These are phyloP conservation scores for Ictalurus punctatus DNA, from an alignment of 2,113 vertebrate genomes.

Conservation along the genomic window DNA sequence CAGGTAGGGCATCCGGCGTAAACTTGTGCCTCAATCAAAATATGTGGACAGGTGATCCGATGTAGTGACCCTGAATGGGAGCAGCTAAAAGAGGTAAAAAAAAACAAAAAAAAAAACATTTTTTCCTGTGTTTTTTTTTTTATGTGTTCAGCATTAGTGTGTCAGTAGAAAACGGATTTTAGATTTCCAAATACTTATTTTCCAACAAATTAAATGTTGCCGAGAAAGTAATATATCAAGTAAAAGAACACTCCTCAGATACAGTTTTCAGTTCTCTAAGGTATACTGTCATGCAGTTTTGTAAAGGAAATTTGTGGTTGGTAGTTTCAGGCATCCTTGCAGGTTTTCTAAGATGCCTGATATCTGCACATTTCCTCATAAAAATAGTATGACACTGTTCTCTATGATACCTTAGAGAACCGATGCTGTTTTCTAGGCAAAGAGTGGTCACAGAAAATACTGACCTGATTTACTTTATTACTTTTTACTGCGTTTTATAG, in stretches of 20 bases:
- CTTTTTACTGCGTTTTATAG: slow-evolving; percentile 15
- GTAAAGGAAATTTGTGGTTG: slow-evolving; percentile 4
- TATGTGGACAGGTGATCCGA: no score
- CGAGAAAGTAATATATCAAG: neutral
- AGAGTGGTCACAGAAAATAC: neutral
- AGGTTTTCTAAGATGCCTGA: neutral
- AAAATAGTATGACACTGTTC: neutral
- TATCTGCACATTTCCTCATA: slow-evolving; percentile 10
- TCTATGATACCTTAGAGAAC: neutral
- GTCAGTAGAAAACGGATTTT: neutral
- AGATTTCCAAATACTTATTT: neutral
- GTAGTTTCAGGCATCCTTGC: slow-evolving; percentile 9
- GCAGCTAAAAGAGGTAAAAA: no score
- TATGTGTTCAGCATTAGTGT: neutral
- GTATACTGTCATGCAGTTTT: neutral
- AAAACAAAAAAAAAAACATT: no score
- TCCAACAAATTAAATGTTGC: neutral
- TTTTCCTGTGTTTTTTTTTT: neutral
- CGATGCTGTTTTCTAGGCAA: slow-evolving; percentile 17
- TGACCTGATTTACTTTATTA: neutral
- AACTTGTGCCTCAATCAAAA: no score
- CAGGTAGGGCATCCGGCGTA: no score
- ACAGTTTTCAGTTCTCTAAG: neutral
- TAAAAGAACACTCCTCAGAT: neutral
- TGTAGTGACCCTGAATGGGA: no score